Base-by-base conservation (phyloP, 1,140 invertebrate species). In the Theocolax elegans region DNA sequence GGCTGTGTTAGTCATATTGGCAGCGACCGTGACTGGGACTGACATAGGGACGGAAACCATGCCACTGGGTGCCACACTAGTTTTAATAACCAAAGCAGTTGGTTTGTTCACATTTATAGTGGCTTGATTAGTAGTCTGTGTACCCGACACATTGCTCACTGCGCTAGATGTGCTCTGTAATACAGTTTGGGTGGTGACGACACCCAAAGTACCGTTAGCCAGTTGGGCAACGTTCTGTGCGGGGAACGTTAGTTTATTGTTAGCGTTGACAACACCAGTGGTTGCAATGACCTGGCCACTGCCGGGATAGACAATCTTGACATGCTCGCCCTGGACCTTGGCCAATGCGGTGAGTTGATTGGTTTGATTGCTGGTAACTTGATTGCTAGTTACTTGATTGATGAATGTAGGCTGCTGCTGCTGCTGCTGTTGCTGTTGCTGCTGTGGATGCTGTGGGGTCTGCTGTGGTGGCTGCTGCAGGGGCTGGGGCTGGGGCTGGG, bases 31-130 rank as follows among this genome's bases (percentile, higher is more conserved):
- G 56, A 84, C 88, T 68, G 88, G 90, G 56, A 91, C 90, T 70
- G 90, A 89, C 88, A 92, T 90, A 44, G 91, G 90, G 66, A 91
- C 89, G 60, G 91, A 89, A 72, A 92, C 89, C 84, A 91, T 87
- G 49, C 88, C 87, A 71, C 84, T 86, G 53, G 88, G 85, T 78
- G 89, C 86, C 62, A 83, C 87, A 75, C 88, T 89, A 62, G 90
- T 90, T 81, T 92, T 92, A 72, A 92, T 89, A 62, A 92, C 90
- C 72, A 92, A 84, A 40, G 91, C 88, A 48, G 88, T 89, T 8
- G 81, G 86, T 80, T 89, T 90, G 71, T 88, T 88, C 72, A 88
- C 87, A 62, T 86, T 86, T 27, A 72, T 72, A 7, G 78, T 73
- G 29, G 66, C 56, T 23, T 60, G 66, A 68, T 68, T 62, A 69